phyloP scores from a whole-genome alignment of 2,113 vertebrate species.

The Vidua macroura region DNA sequence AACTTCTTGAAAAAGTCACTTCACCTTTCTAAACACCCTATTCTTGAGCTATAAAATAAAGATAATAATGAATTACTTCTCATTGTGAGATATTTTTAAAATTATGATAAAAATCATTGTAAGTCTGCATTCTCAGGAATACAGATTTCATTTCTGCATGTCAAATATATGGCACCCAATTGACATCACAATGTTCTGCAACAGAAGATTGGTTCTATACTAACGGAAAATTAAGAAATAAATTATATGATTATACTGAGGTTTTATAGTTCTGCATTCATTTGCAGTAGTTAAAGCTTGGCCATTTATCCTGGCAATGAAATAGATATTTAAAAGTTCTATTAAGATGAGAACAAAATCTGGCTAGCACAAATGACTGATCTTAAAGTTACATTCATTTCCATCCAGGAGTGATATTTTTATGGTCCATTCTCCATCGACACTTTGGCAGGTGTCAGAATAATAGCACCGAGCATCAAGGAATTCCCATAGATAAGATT shows the following conservation, averaged over 20 bases:
- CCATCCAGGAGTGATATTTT: conserved; percentile 18
- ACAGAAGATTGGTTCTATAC: not conserved
- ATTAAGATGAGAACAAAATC: conserved; percentile 8
- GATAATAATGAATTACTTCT: not conserved
- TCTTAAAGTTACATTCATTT: conserved; percentile 16
- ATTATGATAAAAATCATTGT: not conserved
- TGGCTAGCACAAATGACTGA: not conserved
- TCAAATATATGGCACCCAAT: not conserved
- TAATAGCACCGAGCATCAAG: not conserved
- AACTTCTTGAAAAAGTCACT: not conserved
- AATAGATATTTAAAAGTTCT: conserved; percentile 35
- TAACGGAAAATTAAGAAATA: conserved; percentile 10
- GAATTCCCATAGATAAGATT: conserved; percentile 27
- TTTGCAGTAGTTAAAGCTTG: conserved; percentile 4
- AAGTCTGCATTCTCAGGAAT: not conserved
- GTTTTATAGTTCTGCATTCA: conserved; percentile 28
- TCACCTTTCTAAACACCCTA: not conserved
- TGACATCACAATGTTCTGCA: not conserved
- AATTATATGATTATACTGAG: not conserved
- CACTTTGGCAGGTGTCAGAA: conserved; percentile 50
- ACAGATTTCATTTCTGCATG: not conserved
- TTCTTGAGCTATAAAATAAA: not conserved
- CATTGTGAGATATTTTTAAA: not conserved
- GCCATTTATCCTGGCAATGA: conserved; percentile 11
- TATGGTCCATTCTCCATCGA: conserved; percentile 9